Evolutionary conservation across 1,140 invertebrate genomes (phyloP).

Genomic region (Drosophila tropicalis): DNA sequence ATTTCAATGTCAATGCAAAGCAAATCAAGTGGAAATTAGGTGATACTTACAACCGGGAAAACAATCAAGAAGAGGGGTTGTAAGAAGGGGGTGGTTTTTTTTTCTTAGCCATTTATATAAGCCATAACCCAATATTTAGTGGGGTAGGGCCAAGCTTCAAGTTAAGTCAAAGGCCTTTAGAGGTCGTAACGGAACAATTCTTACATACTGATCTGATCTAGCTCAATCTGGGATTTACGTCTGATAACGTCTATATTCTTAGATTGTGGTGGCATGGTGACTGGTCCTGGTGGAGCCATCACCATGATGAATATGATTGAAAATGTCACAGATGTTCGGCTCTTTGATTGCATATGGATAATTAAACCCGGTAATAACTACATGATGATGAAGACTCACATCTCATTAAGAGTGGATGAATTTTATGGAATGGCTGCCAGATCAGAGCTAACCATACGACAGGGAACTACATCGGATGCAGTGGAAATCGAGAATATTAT

Average conservation of each 20-base stretch:
- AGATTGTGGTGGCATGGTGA: conserved; percentile 90
- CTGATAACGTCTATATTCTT: neutral
- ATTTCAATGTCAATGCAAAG: conserved; percentile 69
- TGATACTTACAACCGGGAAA: conserved; percentile 50
- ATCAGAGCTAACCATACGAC: conserved; percentile 86
- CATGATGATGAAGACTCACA: conserved; percentile 88
- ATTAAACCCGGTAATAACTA: conserved; percentile 87
- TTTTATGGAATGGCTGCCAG: conserved; percentile 87
- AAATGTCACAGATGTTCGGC: conserved; percentile 84
- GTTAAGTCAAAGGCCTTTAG: neutral
- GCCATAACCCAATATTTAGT: neutral
- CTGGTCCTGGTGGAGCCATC: conserved; percentile 89
- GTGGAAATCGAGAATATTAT: conserved; percentile 86
- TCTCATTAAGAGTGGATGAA: conserved; percentile 87
- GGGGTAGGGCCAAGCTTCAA: neutral
- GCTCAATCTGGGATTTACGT: too few relatives aligned
- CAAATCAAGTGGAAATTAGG: conserved; percentile 57
- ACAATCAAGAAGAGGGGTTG: conserved; percentile 40
- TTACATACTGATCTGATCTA: too few relatives aligned
- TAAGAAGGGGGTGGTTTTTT: neutral
- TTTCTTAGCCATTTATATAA: neutral
- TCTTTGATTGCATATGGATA: conserved; percentile 90
- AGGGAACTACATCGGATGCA: conserved; percentile 88
- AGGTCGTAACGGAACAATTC: too few relatives aligned
- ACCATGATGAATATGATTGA: conserved; percentile 91